A percentile compares a stretch with the other conserved stretches of the same genome.
phyloP scores from a whole-genome alignment of 2,113 vertebrate genomes.

The Erinaceus europaeus region DNA sequence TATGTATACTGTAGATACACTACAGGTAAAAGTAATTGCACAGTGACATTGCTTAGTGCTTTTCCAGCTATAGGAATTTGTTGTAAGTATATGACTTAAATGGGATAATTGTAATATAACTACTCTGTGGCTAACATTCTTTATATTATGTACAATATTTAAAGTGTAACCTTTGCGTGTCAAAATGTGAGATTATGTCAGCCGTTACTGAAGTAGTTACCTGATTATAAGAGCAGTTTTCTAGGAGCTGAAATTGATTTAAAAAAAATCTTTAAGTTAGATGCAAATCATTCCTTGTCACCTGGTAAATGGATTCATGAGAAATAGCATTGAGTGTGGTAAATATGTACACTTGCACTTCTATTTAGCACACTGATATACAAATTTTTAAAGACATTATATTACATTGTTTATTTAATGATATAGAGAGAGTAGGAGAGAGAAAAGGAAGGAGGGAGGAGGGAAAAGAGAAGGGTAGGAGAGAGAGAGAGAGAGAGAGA shows the following conservation, averaged over 20 bases:
- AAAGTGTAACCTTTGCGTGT: background rate
- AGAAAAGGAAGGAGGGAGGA: no score
- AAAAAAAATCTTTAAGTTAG: background rate
- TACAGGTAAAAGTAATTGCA: slow-evolving; percentile 8
- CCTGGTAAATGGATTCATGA: background rate
- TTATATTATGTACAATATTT: background rate
- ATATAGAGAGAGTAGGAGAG: no score
- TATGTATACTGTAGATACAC: background rate
- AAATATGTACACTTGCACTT: background rate
- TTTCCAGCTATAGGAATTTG: background rate
- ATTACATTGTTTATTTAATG: no score
- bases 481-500: no score
- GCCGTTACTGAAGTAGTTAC: background rate
- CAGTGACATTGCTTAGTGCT: background rate
- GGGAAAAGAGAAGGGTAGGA: no score
- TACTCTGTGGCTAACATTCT: background rate
- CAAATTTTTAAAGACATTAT: no score
- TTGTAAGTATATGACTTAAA: slow-evolving; percentile 2
- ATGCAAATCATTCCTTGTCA: background rate
- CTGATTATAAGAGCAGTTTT: background rate
- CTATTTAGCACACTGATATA: background rate
- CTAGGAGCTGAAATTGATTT: background rate
- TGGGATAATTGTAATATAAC: background rate
- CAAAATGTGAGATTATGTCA: background rate
- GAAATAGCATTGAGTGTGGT: background rate